Percentiles rank a stretch among this genome's conserved stretches.
These are phyloP conservation scores for Premnoplex brunnescens DNA, from an alignment of 2,797 vertebrate genomes.

Conservation along the genomic window DNA sequence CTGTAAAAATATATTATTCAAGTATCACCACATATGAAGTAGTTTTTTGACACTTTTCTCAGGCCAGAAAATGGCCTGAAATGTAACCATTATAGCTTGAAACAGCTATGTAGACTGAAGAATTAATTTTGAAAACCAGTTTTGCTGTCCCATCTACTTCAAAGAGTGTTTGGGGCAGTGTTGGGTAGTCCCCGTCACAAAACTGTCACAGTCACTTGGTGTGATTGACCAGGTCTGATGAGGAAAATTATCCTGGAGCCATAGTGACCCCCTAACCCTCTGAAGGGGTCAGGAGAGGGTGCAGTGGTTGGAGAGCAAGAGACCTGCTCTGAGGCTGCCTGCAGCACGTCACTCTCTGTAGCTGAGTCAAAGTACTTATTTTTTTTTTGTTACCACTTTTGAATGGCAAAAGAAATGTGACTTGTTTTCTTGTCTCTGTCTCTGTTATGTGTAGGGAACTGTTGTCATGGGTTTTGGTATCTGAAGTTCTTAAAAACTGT, in stretches of 20 bases:
- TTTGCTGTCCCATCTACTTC: constrained; percentile 36
- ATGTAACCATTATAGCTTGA: not conserved
- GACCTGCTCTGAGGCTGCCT: not conserved
- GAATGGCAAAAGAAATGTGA: not conserved
- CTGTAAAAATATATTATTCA: not conserved
- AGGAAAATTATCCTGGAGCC: constrained; percentile 22
- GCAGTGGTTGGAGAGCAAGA: not conserved
- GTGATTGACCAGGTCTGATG: constrained; percentile 45
- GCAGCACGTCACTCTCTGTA: not conserved
- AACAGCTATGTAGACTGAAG: not conserved
- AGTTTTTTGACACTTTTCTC: not conserved
- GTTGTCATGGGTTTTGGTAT: not conserved
- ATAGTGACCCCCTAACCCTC: constrained; percentile 6
- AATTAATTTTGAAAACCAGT: constrained; percentile 46
- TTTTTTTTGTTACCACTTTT: not conserved
- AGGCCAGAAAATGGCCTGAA: not conserved
- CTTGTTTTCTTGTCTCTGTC: not conserved
- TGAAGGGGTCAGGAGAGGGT: not conserved
- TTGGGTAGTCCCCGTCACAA: constrained; percentile 10
- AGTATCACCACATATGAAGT: not conserved
- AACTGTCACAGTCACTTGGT: constrained; percentile 47
- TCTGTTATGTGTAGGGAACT: not conserved
- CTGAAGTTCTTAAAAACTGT: not conserved
- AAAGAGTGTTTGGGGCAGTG: constrained; percentile 2
- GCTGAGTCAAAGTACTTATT: not conserved